phyloP scores from a whole-genome alignment of 64 coral and sea anemone species.

The Orbicella faveolata region DNA sequence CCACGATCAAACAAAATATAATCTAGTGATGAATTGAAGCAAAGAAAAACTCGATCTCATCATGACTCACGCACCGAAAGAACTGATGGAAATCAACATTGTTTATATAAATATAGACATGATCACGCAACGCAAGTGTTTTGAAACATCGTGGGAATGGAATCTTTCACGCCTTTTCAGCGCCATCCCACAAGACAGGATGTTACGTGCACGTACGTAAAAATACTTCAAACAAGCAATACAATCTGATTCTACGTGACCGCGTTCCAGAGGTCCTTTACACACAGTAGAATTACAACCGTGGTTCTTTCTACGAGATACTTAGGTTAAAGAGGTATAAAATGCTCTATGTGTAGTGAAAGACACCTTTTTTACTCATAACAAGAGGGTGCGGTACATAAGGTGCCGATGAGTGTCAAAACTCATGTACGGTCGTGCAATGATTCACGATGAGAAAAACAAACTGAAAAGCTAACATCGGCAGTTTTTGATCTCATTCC shows the following conservation, averaged over 20 bases:
- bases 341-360: neutral
- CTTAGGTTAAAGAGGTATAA: slow-evolving; percentile 24
- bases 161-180: neutral
- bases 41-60: neutral
- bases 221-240: neutral
- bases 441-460: neutral
- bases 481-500: neutral
- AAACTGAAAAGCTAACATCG: neutral
- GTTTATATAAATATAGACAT: slow-evolving; percentile 31
- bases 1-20: neutral
- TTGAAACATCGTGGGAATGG: slow-evolving; percentile 16
- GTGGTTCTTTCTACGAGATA: neutral
- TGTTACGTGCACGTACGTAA: slow-evolving; percentile 20
- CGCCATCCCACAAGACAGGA: slow-evolving; percentile 16
- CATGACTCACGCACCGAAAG: neutral
- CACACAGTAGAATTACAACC: neutral
- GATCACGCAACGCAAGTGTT: slow-evolving; percentile 29
- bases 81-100: neutral
- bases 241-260: neutral
- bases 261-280: neutral
- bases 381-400: neutral
- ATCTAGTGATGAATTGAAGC: neutral
- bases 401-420: neutral
- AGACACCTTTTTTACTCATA: neutral
- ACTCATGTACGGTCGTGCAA: neutral